Conservation (phyloP, 2,797 vertebrate species). For the Lycodopsis pacificus region DNA sequence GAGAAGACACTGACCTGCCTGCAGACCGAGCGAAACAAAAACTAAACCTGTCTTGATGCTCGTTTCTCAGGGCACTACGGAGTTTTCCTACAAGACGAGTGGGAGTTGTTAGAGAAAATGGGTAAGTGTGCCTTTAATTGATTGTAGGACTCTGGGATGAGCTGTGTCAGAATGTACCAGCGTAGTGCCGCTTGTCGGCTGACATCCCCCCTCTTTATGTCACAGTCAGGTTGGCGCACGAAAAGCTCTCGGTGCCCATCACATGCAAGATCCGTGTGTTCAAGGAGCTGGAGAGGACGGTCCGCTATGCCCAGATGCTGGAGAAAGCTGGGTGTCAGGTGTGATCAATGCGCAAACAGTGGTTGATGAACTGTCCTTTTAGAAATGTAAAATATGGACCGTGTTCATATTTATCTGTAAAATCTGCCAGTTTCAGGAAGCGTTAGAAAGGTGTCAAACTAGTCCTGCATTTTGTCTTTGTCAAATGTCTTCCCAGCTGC, state of each 20-base stretch:
- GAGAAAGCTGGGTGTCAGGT: constrained; percentile 98
- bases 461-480: neutral
- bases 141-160: neutral
- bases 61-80: constrained; percentile 92
- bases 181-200: too few relatives aligned
- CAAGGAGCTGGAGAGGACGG: constrained; percentile 92
- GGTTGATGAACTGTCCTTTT: neutral
- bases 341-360: neutral
- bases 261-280: constrained; percentile 99
- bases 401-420: neutral
- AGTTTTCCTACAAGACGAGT: constrained; percentile 96
- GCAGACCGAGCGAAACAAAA: fast-evolving
- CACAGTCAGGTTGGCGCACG: constrained; percentile 91
- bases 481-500: constrained; percentile 80
- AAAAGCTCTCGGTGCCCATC: constrained; percentile 94
- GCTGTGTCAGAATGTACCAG: neutral
- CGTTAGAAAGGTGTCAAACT: neutral
- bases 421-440: neutral
- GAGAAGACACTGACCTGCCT: neutral
- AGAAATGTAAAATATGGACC: neutral
- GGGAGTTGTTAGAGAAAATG: constrained; percentile 95
- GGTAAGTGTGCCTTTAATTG: constrained; percentile 81
- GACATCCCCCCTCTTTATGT: neutral
- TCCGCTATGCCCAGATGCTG: constrained; percentile 94
- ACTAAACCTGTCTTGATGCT: constrained; percentile 3